Evolutionary conservation across 2,113 vertebrate genomes (phyloP), one percentile per base, ranked within the genome.

Genomic region (Microtus richardsoni): DNA sequence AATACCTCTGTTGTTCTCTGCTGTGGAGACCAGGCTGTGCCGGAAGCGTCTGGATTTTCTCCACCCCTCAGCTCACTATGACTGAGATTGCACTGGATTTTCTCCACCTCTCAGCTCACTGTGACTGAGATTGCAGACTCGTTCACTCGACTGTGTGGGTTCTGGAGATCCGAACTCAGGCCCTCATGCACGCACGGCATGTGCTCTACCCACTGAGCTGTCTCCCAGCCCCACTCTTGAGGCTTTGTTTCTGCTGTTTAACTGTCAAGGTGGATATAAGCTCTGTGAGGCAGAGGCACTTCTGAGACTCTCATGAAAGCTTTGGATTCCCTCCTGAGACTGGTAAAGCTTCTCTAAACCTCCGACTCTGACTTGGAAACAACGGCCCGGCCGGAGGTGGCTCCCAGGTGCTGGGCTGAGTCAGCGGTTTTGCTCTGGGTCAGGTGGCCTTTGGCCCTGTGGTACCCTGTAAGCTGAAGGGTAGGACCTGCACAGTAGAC

Each of bases 241-340:
- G 39, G 21, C 79, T 83, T 75, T 66, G 49, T 82, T 88, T 79
- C 16, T 62, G 70, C 83, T 79, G 19, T 79, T 75, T 30, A 36
- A 66, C 90, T 54, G 17, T 91, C 62, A 82, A 33, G 74, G 71
- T 92, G 49, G 47, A 52, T 52, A 36, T 77, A 60, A 93, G 44
- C 4, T 82, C 44, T 94, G 64, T 9, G 87, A 64, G 44, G 77
- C 84, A 77, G 44, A 83, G 33, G 41, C 39, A 62, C 41, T 90
- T 91, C 62, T 39, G 85, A 93, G 87, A 93, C 80, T 71, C 24
- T 14, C 19, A 60, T 77, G 44, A 91, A 86, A 82, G 39, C 71
- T 80, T 93, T 49, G 33, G 58, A 71, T 0, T 85, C n/a, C 10
- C n/a, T 87, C 75, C 54, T 84, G 33, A 60, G 49, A 22, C 80